phyloP scores from a whole-genome alignment of 2,888 invertebrate genomes.

The Rhagophthalmus giganteus region DNA sequence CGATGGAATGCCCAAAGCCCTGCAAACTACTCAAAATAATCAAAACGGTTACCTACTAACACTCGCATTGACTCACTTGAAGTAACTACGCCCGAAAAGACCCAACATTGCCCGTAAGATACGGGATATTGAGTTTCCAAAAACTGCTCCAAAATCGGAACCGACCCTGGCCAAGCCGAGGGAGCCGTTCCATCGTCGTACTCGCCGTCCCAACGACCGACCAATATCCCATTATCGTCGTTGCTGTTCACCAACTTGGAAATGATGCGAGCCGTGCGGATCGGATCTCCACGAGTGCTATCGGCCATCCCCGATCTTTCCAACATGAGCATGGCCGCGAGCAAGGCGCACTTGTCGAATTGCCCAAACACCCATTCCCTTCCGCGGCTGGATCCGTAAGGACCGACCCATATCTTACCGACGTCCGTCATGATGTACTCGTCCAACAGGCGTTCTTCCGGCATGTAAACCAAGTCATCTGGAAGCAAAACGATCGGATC shows the following conservation, averaged over 20 bases:
- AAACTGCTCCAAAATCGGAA: constrained; percentile 75
- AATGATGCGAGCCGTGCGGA: constrained; percentile 69
- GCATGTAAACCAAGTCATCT: constrained; percentile 80
- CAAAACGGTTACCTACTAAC: neutral
- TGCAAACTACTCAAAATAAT: constrained; percentile 62
- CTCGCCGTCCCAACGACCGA: constrained; percentile 74
- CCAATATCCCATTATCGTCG: constrained; percentile 75
- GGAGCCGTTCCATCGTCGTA: constrained; percentile 77
- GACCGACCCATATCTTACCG: constrained; percentile 86
- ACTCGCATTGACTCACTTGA: constrained; percentile 60
- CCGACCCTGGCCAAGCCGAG: constrained; percentile 78
- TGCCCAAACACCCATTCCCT: constrained; percentile 84
- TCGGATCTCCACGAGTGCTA: constrained; percentile 68
- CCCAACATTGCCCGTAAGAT: constrained; percentile 86
- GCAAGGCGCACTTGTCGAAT: constrained; percentile 72
- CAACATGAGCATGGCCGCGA: constrained; percentile 71
- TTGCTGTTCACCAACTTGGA: constrained; percentile 76
- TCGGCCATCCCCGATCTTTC: constrained; percentile 67
- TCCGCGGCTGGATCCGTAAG: constrained; percentile 71
- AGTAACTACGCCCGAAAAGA: constrained; percentile 81
- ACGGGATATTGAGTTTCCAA: constrained; percentile 67
- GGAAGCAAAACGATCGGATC: too few relatives aligned
- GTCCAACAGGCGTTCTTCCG: constrained; percentile 67
- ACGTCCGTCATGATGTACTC: constrained; percentile 80
- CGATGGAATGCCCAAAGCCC: constrained; percentile 79